Base-by-base conservation (phyloP, 2,888 invertebrate species). In the Hybos culiciformis region DNA sequence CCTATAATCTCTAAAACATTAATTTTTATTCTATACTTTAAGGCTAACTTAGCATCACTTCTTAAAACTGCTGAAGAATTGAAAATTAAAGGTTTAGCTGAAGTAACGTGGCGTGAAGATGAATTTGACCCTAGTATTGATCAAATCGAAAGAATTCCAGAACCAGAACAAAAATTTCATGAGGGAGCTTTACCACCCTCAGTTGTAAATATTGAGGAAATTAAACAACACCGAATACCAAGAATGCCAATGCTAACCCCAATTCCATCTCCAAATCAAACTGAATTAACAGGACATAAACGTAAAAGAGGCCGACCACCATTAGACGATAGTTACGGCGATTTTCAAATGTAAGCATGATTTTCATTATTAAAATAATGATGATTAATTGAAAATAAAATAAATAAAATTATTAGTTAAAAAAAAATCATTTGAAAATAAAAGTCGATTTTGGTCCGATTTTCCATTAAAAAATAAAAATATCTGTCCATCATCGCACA, bases 61-160 rank as follows among this genome's bases (percentile, higher is more conserved):
- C 66, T 92, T 56, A 90, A 90, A 70, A 91, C 91, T 41, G 92
- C 92, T 0, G 91, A 92, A 65, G 88, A 90, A 63, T 72, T 92
- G 18, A 78, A 86, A 61, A 88, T 92, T 56, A 92, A 92, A 67
- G 92, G 91, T 0, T 70, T 91, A 41, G 88, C 90, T 39, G 88
- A 91, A 62, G 86, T 90, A 12, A 83, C 87, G 51, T 88, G 88
- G 83, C 78, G 81, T 53, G 79, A 80, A 41, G 73, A 74, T 46
- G 70, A 70, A 41, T 60, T 62, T 19, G 58, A 56, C 1, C 56
- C 57, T 19, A 54, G 56, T 17, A 54, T 54, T 1, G 56, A 58
- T 52, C n/a, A n/a, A n/a, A n/a, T n/a, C n/a, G n/a, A n/a, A n/a
- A n/a, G n/a, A n/a, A n/a, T n/a, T n/a, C 60, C 20, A 18, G 43